Evolutionary conservation across 2,888 invertebrate genomes (phyloP).

Genomic region (Gymnocheta viridis): DNA sequence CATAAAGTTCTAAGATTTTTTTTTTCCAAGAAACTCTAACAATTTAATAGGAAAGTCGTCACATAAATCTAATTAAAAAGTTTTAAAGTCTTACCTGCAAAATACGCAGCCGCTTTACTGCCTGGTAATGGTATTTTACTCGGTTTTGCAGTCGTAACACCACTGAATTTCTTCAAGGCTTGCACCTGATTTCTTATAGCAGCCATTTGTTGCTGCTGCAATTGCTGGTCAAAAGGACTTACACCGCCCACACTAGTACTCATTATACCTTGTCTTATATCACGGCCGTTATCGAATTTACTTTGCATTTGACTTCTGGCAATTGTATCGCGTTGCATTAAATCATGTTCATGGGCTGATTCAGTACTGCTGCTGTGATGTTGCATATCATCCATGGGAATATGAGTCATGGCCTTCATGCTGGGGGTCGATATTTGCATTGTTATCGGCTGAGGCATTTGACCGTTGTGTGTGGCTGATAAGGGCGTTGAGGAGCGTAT

Average conservation of each 20-base stretch:
- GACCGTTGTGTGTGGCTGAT: slow-evolving; percentile 63
- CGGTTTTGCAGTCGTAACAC: slow-evolving; percentile 83
- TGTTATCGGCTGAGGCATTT: slow-evolving; percentile 74
- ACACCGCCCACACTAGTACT: slow-evolving; percentile 78
- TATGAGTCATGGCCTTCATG: slow-evolving; percentile 85
- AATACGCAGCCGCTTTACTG: slow-evolving; percentile 82
- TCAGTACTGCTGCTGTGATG: slow-evolving; percentile 86
- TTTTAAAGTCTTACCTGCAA: slow-evolving; percentile 69
- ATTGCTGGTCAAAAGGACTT: slow-evolving; percentile 75
- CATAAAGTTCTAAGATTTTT: too few species aligned
- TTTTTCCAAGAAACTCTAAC: too few species aligned
- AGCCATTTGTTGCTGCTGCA: slow-evolving; percentile 67
- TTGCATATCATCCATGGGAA: slow-evolving; percentile 83
- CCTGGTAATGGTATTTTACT: slow-evolving; percentile 88
- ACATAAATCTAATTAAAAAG: neutral
- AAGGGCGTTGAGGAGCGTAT: slow-evolving; percentile 71
- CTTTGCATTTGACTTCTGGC: slow-evolving; percentile 42
- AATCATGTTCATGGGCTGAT: slow-evolving; percentile 84
- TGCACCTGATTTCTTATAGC: slow-evolving; percentile 79
- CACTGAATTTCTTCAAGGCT: slow-evolving; percentile 64
- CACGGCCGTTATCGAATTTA: slow-evolving; percentile 55
- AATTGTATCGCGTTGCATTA: slow-evolving; percentile 63
- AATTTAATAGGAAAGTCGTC: too few species aligned
- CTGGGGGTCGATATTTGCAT: slow-evolving; percentile 83
- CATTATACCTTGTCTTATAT: slow-evolving; percentile 71